A percentile compares a stretch with the other conserved stretches of the same genome.
Evolutionary conservation across 2,888 invertebrate species (phyloP).

Genomic region (Rhingia campestris): DNA sequence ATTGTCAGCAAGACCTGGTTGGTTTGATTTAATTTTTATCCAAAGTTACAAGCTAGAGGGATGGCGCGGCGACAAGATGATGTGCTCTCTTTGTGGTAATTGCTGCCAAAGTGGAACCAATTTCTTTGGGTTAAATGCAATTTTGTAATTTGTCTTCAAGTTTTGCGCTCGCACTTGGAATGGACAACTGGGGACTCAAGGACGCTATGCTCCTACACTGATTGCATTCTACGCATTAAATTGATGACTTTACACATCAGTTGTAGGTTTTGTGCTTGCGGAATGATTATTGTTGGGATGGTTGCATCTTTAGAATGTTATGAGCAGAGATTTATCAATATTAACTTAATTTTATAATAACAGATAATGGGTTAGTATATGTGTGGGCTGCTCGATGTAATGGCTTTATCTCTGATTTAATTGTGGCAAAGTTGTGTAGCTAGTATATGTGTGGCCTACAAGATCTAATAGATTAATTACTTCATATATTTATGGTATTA

Average conservation of each 20-base stretch:
- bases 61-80: constrained; percentile 36
- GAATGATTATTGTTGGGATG: not conserved
- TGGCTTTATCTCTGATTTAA: too few species aligned
- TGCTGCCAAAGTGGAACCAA: constrained; percentile 70
- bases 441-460: too few species aligned
- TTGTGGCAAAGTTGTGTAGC: too few species aligned
- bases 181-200: constrained; percentile 23
- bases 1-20: constrained; percentile 68
- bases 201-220: constrained; percentile 7
- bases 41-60: constrained; percentile 20
- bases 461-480: too few species aligned
- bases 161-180: not conserved
- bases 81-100: constrained; percentile 59
- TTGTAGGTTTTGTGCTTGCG: not conserved
- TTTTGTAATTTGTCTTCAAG: constrained; percentile 39
- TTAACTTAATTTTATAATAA: too few species aligned
- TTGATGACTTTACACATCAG: not conserved
- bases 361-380: too few species aligned
- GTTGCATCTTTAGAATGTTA: too few species aligned
- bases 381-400: too few species aligned
- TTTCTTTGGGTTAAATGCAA: constrained; percentile 52
- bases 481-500: too few species aligned
- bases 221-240: not conserved
- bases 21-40: constrained; percentile 72
- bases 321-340: too few species aligned